Percentiles rank a stretch among this genome's conserved stretches.
phyloP scores from a whole-genome alignment of 2,888 invertebrate species.

The Syritta pipiens region DNA sequence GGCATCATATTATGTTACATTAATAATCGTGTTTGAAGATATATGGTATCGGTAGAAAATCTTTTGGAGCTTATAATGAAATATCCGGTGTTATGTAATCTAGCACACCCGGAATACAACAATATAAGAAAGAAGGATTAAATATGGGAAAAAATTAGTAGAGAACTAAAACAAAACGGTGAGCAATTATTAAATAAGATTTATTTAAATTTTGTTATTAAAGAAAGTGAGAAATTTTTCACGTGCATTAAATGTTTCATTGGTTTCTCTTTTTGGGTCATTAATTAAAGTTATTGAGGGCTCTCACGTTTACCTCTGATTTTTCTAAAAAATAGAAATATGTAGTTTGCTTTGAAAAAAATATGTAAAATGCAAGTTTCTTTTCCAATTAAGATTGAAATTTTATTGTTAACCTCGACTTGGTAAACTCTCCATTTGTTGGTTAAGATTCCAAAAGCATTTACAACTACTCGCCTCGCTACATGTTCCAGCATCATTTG shows the following conservation, averaged over 20 bases:
- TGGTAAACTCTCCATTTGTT: conserved; percentile 8
- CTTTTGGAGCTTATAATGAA: background rate
- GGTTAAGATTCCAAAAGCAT: background rate
- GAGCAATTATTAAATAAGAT: background rate
- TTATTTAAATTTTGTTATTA: conserved; percentile 1
- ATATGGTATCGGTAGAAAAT: no score
- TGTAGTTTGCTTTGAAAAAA: conserved; percentile 2
- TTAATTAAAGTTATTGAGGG: background rate
- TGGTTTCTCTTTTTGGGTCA: background rate
- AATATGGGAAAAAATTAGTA: background rate
- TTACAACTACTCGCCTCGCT: background rate
- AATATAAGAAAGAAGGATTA: conserved; percentile 4
- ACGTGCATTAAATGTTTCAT: background rate
- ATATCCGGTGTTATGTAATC: background rate
- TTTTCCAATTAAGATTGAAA: no score
- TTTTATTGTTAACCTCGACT: no score
- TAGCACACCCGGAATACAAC: conserved; percentile 7
- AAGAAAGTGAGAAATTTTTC: background rate
- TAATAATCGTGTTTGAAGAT: no score
- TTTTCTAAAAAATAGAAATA: no score
- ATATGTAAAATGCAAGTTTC: conserved; percentile 1
- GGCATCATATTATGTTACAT: no score
- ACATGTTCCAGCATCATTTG: no score
- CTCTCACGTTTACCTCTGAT: background rate
- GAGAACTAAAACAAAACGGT: conserved; percentile 10